Evolutionary conservation across 2,113 vertebrate species (phyloP).

Genomic region (Xiphophorus maculatus): DNA sequence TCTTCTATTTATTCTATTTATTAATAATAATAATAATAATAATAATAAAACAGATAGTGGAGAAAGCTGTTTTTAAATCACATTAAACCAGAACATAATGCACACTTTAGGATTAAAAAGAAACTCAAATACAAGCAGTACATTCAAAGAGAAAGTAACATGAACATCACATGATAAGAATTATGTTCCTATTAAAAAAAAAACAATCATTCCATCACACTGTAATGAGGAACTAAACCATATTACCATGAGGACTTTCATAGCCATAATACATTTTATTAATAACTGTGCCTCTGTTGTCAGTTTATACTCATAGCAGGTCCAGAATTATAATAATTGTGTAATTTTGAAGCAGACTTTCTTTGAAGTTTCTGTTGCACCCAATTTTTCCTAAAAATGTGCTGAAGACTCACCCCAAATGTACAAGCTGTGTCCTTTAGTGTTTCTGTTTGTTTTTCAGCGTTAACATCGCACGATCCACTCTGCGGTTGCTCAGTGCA

Average conservation of each 20-base stretch:
- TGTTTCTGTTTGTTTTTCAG: constrained; percentile 29
- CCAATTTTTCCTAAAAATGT: constrained; percentile 51
- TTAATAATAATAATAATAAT: too few relatives aligned
- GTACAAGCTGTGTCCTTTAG: constrained; percentile 25
- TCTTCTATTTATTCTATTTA: not conserved
- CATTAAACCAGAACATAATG: not conserved
- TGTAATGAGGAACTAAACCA: not conserved
- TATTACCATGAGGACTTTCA: not conserved
- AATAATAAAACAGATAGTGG: too few relatives aligned
- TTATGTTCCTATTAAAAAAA: not conserved
- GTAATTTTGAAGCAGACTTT: constrained; percentile 10
- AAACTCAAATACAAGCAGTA: too few relatives aligned
- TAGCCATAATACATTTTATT: constrained; percentile 3
- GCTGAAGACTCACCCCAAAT: constrained; percentile 30
- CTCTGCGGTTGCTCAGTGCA: not conserved
- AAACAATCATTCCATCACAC: not conserved
- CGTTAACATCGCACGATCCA: constrained; percentile 34
- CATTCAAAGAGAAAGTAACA: not conserved
- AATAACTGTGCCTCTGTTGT: constrained; percentile 41
- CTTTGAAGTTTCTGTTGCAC: constrained; percentile 53
- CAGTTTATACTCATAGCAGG: constrained; percentile 45
- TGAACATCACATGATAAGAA: not conserved
- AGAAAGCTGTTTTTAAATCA: not conserved
- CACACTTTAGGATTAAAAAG: not conserved
- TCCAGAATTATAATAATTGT: too few relatives aligned